Evolutionary conservation across 1,140 invertebrate species (phyloP), one percentile per base, ranked within the genome.

Genomic region (Cotesia vestalis): DNA sequence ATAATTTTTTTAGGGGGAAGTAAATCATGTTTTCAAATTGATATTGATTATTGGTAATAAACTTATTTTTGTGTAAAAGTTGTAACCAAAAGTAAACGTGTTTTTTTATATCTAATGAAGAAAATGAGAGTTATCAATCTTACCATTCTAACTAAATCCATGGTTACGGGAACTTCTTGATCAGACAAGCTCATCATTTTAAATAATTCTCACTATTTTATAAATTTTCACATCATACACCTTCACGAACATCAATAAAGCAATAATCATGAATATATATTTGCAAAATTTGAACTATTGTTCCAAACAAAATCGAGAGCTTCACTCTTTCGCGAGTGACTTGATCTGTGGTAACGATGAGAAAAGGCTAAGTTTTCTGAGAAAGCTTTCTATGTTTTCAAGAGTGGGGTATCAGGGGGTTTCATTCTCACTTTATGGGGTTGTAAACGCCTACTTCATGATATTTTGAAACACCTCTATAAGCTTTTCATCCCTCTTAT

Each of bases 361-460:
- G 72, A 62, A 73, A 51, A 75, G 67, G 72, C 74, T 74, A 78
- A 80, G 75, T 75, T 75, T 75, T 69, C 61, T 69, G 67, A 27
- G 69, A 38, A 40, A 46, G 46, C 34, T 17, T 66, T 35, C 40
- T 64, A 61, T 68, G 67, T 27, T 62, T 66, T 46, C 9, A 27
- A 36, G 53, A 63, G 40, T 55, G 59, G 34, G 57, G 46, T 27
- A 5, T 9, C 35, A 40, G 63, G 59, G 34, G 57, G 46, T 40
- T n/a, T 14, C 35, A 40, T 40, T 63, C 3, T 61, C 46, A 57
- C 40, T 46, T 46, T 36, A 62, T 69, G 69, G 38, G 76, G 73
- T 52, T 79, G 81, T 46, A 35, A 78, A 80, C 83, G 83, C 83
- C 83, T 81, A 76, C 74, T 63, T 55, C 46, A 69, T 80, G 77